Percentiles rank a stretch among this genome's conserved stretches.
These are phyloP conservation scores for Elymnias hypermnestra DNA, from an alignment of 1,140 invertebrate species.

Conservation along the genomic window DNA sequence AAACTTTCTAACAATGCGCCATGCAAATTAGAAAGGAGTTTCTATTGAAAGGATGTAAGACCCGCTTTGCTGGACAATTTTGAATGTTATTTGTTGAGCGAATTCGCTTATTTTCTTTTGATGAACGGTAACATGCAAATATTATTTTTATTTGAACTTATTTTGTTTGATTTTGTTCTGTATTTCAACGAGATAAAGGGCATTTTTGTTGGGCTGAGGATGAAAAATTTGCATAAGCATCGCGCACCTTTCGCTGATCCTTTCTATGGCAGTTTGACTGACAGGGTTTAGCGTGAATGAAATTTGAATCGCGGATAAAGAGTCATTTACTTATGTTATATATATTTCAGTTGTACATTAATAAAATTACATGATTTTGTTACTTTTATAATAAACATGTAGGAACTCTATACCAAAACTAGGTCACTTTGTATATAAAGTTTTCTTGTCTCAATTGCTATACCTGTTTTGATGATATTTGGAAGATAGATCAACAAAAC, in stretches of 20 bases:
- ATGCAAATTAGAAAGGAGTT: constrained; percentile 67
- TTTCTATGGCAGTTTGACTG: constrained; percentile 69
- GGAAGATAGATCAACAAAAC: no score
- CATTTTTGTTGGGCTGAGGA: constrained; percentile 22
- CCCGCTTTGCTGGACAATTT: constrained; percentile 26
- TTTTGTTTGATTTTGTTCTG: constrained; percentile 18
- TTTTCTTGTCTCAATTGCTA: no score
- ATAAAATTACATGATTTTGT: no score
- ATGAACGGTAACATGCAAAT: constrained; percentile 41
- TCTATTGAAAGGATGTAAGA: constrained; percentile 28
- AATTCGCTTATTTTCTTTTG: constrained; percentile 32
- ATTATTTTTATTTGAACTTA: constrained; percentile 45
- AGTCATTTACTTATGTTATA: constrained; percentile 37
- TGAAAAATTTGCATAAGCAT: constrained; percentile 69
- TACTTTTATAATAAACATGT: no score
- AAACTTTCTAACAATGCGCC: constrained; percentile 65
- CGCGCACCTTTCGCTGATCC: constrained; percentile 69
- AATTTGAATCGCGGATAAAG: constrained; percentile 45
- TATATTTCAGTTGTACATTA: no score
- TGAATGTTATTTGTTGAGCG: constrained; percentile 27
- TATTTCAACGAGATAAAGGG: constrained; percentile 16
- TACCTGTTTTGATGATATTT: no score
- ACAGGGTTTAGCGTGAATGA: constrained; percentile 61
- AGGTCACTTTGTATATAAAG: no score
- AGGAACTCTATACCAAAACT: no score